Percentiles rank a stretch among this genome's conserved stretches.
Conservation (phyloP, 2,113 vertebrate genomes). For the Neotragus moschatus region DNA sequence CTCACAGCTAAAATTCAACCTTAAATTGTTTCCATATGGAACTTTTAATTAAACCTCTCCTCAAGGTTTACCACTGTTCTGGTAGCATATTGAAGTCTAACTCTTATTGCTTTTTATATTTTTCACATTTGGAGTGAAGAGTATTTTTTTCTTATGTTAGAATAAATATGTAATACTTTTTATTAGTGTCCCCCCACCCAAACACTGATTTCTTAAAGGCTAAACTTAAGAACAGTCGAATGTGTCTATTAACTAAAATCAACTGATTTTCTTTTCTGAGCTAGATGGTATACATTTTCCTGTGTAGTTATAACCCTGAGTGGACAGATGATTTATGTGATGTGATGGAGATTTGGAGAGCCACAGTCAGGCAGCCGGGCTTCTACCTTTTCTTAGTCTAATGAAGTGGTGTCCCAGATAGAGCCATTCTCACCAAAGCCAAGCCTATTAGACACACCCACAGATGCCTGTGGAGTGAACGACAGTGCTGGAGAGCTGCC, state of each 20-base stretch:
- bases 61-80: conserved; percentile 51
- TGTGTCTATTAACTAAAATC: neutral
- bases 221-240: neutral
- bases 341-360: neutral
- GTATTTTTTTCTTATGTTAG: conserved; percentile 62
- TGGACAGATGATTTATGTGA: neutral
- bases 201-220: neutral
- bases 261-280: neutral
- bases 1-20: conserved; percentile 75
- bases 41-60: conserved; percentile 68
- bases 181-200: neutral
- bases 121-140: conserved; percentile 63
- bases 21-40: conserved; percentile 77
- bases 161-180: conserved; percentile 46
- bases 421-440: neutral
- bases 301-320: neutral
- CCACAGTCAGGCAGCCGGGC: neutral
- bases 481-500: neutral
- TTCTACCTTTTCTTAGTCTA: neutral
- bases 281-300: neutral
- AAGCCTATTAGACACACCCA: neutral
- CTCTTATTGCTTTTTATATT: conserved; percentile 55
- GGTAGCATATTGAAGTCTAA: conserved; percentile 21
- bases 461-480: neutral
- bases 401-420: neutral